A percentile compares a stretch with the other conserved stretches of the same genome.
These are phyloP conservation scores for Agrochola macilenta DNA, from an alignment of 2,888 invertebrate species.

Conservation along the genomic window DNA sequence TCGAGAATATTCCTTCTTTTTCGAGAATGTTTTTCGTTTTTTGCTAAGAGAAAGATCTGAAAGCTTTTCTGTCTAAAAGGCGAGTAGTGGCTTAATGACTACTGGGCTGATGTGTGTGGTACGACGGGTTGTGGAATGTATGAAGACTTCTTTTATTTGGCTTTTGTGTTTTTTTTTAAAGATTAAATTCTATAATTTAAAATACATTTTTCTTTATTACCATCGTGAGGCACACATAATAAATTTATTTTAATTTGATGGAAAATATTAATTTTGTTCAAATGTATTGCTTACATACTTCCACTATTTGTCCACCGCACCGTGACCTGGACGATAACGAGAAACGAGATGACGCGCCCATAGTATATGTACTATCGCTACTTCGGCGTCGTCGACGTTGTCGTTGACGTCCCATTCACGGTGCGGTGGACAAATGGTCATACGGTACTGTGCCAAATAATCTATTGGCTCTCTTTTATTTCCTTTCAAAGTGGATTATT, in stretches of 20 bases:
- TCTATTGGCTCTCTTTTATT: not conserved
- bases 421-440: too few species aligned
- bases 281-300: not conserved
- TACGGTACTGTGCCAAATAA: not conserved
- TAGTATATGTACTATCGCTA: too few species aligned
- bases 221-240: too few species aligned
- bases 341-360: too few species aligned
- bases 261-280: not conserved
- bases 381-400: too few species aligned
- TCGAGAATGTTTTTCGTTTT: slow-evolving; percentile 50
- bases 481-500: not conserved
- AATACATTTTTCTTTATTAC: not conserved
- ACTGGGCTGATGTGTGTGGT: slow-evolving; percentile 43
- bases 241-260: not conserved
- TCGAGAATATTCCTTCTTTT: slow-evolving; percentile 36
- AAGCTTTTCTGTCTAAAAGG: slow-evolving; percentile 63
- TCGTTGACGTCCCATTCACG: too few species aligned
- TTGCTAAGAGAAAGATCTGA: slow-evolving; percentile 59
- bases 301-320: too few species aligned
- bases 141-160: slow-evolving; percentile 24
- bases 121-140: slow-evolving; percentile 16
- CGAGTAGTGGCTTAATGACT: slow-evolving; percentile 63
- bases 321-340: too few species aligned
- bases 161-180: not conserved
- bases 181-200: not conserved